Evolutionary conservation across 2,797 vertebrate species (phyloP).

Genomic region (Podarcis siculus): DNA sequence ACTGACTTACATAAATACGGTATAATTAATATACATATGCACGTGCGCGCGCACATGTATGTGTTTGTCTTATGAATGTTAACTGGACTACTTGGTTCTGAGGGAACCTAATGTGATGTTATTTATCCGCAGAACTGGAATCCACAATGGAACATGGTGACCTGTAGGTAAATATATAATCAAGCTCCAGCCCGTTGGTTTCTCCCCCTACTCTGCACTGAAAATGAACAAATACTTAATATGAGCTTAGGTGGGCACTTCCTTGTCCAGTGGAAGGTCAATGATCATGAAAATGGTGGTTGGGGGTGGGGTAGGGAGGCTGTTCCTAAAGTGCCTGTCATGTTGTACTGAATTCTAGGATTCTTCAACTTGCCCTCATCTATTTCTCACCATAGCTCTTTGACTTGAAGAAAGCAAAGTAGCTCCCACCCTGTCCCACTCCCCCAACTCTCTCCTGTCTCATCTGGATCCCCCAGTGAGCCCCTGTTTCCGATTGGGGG

Average conservation of each 20-base stretch:
- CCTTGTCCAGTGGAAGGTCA: neutral
- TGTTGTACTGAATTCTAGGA: neutral
- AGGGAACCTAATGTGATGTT: neutral
- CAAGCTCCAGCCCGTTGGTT: neutral
- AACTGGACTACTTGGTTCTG: neutral
- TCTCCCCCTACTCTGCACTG: neutral
- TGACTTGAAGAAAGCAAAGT: neutral
- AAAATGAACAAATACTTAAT: neutral
- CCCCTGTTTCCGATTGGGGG: neutral
- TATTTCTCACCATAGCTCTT: neutral
- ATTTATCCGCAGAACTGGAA: conserved; percentile 4
- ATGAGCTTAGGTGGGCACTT: neutral
- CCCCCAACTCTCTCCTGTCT: neutral
- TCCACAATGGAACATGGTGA: neutral
- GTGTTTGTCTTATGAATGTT: no score
- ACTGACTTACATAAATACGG: neutral
- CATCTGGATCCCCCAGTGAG: neutral
- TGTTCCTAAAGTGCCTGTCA: no score
- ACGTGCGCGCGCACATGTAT: no score
- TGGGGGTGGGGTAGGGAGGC: no score
- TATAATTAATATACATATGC: neutral
- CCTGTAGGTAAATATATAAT: neutral
- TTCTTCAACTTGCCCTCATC: neutral
- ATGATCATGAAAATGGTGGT: neutral
- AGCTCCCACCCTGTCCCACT: neutral